phyloP scores from a whole-genome alignment of 2,113 vertebrate species.

The Lates calcarifer region DNA sequence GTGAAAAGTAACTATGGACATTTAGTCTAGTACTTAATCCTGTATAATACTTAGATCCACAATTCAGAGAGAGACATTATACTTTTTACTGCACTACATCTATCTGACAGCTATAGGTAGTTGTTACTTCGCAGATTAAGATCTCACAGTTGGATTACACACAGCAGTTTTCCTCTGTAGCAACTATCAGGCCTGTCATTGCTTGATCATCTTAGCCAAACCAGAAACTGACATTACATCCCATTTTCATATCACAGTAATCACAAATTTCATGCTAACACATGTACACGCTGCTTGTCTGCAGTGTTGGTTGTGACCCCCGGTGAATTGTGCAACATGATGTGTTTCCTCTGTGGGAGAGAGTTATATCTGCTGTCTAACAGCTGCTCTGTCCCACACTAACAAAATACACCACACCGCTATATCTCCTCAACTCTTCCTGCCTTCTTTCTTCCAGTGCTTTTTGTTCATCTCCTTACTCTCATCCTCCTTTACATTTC shows the following conservation, averaged over 20 bases:
- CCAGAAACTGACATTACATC: not conserved
- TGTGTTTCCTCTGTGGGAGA: conserved; percentile 23
- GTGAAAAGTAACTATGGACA: conserved; percentile 7
- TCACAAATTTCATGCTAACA: not conserved
- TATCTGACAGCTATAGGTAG: not conserved
- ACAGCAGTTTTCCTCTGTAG: not conserved
- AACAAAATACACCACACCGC: not conserved
- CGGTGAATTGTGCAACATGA: not conserved
- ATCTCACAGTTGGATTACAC: not conserved
- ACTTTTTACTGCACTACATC: not conserved
- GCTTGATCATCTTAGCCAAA: not conserved
- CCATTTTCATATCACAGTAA: not conserved
- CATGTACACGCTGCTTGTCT: not conserved
- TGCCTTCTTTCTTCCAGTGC: not conserved
- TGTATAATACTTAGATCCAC: not conserved
- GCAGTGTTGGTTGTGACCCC: not conserved
- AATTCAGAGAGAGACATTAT: not conserved
- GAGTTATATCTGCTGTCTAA: conserved; percentile 21
- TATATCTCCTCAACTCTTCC: not conserved
- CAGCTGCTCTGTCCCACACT: conserved; percentile 14
- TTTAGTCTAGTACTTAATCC: not conserved
- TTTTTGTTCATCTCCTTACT: not conserved
- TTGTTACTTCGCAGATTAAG: not conserved
- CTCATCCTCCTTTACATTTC: not conserved
- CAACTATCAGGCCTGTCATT: not conserved